These are phyloP conservation scores for Eleginops maclovinus DNA, from an alignment of 2,113 vertebrate species.

Conservation along the genomic window DNA sequence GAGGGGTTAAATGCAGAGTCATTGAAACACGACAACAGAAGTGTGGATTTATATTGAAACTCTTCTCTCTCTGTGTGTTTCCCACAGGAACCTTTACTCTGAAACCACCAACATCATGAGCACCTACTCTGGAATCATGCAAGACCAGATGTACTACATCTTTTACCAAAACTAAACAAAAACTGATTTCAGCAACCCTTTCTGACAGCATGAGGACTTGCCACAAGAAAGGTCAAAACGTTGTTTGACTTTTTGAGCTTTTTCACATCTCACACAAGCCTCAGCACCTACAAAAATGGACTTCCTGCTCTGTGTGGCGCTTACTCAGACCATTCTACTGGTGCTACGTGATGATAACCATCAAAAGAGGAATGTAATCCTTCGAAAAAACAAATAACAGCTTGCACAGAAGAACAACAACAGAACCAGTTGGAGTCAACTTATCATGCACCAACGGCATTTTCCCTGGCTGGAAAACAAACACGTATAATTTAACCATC, in stretches of 20 bases:
- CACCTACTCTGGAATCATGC: conserved; percentile 74
- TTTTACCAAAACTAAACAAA: conserved; percentile 66
- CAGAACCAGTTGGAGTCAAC: conserved; percentile 5
- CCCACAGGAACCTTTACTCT: conserved; percentile 71
- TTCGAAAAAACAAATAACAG: conserved; percentile 4
- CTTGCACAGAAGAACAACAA: conserved; percentile 10
- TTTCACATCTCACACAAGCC: not conserved
- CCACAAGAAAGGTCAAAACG: not conserved
- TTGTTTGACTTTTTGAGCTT: not conserved
- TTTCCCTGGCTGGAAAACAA: conserved; percentile 6
- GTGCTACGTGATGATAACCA: conserved; percentile 15
- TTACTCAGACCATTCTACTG: conserved; percentile 8
- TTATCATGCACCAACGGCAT: not conserved
- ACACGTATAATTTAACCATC: not conserved
- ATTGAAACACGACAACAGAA: not conserved
- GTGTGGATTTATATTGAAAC: not conserved
- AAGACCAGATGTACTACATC: conserved; percentile 80
- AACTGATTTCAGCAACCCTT: not conserved
- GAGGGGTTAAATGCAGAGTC: conserved; percentile 6
- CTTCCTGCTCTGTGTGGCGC: not conserved
- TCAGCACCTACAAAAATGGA: conserved; percentile 6
- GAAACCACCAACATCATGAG: conserved; percentile 64
- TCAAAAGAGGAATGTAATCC: not conserved
- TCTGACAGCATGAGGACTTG: conserved; percentile 1
- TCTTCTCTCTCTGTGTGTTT: conserved; percentile 31